Conservation (phyloP, 2,888 invertebrate genomes). For the Phortica magna region DNA sequence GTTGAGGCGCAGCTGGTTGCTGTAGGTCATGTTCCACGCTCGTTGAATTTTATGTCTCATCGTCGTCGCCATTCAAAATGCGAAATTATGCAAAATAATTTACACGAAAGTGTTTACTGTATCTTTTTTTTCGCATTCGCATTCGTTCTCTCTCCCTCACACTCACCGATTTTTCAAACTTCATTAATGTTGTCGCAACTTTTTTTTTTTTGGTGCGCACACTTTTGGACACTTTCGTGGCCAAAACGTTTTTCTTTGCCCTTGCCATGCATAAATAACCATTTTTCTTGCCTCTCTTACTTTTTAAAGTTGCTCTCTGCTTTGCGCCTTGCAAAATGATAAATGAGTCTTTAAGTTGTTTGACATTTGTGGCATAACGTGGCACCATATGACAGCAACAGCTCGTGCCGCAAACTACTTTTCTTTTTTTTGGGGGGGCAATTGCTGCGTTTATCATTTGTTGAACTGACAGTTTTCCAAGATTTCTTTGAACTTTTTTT, state of each 20-base stretch:
- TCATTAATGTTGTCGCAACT: constrained; percentile 38
- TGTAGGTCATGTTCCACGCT: constrained; percentile 70
- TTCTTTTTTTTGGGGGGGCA: background rate
- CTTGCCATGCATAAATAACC: constrained; percentile 20
- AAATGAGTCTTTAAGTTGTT: constrained; percentile 76
- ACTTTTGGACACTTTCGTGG: constrained; percentile 28
- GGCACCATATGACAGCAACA: background rate
- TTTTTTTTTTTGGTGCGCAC: too few relatives aligned
- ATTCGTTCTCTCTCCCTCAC: too few relatives aligned
- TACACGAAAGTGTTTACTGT: constrained; percentile 47
- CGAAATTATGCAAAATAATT: constrained; percentile 67
- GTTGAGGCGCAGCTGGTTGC: constrained; percentile 61
- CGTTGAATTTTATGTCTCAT: constrained; percentile 51
- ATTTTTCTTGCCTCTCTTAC: background rate
- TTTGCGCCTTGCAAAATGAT: constrained; percentile 60
- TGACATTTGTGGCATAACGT: constrained; percentile 52
- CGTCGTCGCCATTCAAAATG: constrained; percentile 39
- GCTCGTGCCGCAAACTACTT: background rate
- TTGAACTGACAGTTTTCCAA: background rate
- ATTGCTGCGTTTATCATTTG: constrained; percentile 10
- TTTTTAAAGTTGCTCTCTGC: constrained; percentile 4
- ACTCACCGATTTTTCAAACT: too few relatives aligned
- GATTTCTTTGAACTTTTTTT: constrained; percentile 1
- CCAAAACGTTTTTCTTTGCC: constrained; percentile 1
- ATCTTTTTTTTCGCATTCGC: constrained; percentile 30